Conservation (phyloP, 1,140 invertebrate species). For the Varroa destructor region DNA sequence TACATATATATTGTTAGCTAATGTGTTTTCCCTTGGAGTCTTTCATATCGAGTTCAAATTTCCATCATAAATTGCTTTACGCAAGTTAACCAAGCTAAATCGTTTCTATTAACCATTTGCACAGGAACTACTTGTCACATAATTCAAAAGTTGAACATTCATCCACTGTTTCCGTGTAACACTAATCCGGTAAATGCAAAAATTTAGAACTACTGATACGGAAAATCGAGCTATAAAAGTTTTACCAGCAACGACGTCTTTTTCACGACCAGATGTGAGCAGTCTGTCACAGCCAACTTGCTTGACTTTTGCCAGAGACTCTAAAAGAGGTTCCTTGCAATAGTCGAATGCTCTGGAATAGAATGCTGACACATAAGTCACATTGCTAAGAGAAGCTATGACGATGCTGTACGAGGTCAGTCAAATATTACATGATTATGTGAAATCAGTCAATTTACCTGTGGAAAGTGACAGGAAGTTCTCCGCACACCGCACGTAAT, state of each 20-base stretch:
- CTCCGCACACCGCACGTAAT: background rate
- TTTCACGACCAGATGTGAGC: background rate
- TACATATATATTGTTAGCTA: no score
- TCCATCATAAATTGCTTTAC: no score
- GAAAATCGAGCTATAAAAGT: background rate
- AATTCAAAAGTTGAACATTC: no score
- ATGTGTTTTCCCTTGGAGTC: no score
- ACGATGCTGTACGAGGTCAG: background rate
- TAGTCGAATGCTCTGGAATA: conserved; percentile 10
- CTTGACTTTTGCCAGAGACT: background rate
- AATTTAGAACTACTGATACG: no score
- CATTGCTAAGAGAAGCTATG: background rate
- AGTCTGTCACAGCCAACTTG: conserved; percentile 1
- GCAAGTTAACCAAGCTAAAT: no score
- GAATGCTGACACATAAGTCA: background rate
- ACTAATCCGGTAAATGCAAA: no score
- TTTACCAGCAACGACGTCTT: background rate
- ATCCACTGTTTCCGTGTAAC: no score
- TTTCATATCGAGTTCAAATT: no score
- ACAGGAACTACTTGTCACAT: no score
- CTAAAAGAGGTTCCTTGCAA: background rate
- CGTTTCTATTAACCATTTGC: no score
- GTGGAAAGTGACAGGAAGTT: conserved; percentile 16
- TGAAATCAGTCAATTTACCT: conserved; percentile 3
- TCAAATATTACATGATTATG: background rate